Evolutionary conservation across 2,113 vertebrate genomes (phyloP), one percentile per base, ranked within the genome.

Genomic region (Hoplias malabaricus): DNA sequence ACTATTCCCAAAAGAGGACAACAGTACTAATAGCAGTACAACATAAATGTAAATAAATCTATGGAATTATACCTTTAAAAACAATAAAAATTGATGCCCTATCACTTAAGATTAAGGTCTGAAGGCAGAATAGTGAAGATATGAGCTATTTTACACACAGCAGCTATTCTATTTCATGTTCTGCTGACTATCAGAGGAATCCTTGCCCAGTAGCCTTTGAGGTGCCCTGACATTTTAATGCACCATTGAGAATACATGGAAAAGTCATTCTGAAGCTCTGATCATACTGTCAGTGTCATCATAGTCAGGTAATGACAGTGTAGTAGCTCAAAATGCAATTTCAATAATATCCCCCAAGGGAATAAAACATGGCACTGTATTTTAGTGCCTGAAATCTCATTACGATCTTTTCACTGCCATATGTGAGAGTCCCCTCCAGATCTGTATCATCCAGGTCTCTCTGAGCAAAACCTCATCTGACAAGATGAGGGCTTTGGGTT

Each of bases 181-280:
- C 9, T 25, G 38, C n/a, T 75, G 73, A n/a, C 25, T 53, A 29
- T 29, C 27, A 65, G 59, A 29, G 11, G 13, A 66, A 53, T 40
- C 19, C 57, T 38, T 75, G 14, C 46, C 67, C 73, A n/a, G 73
- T 66, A 75, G 63, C 61, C 19, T 57, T 77, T 77, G 5, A 34
- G 25, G 31, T 69, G n/a, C 27, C 59, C 31, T 57, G 50, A 38
- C 33, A 59, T 56, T 46, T 76, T 69, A 68, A 57, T 77, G 50
- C 53, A 59, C 50, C 38, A 59, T 69, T 77, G 53, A 57, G 38
- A 68, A 46, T n/a, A 77, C 56, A 40, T 33, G 75, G 50, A 43
- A 77, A 69, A 68, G 50, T 59, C 25, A 25, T 46, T 57, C 54
- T 48, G 27, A 29, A 63, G 12, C n/a, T 23, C 34, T 38, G 48